Evolutionary conservation across 2,888 invertebrate genomes (phyloP).

Genomic region (Acleris emargana): DNA sequence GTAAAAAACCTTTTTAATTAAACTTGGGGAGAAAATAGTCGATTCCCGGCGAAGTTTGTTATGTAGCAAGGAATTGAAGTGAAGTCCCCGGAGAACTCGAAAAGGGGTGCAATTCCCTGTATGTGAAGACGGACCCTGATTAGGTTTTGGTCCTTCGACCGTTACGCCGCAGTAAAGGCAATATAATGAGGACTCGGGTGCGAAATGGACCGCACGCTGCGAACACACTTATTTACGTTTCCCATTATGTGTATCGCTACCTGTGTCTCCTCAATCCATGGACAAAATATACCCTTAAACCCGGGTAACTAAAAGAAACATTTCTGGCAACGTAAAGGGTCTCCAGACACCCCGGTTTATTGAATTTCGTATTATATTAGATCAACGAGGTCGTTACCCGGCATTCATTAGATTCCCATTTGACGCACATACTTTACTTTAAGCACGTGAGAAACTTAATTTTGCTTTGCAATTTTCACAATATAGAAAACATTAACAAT

Average conservation of each 20-base stretch:
- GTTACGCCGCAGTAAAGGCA: conserved; percentile 44
- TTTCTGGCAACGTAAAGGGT: background rate
- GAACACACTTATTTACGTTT: conserved; percentile 40
- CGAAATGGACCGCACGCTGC: conserved; percentile 39
- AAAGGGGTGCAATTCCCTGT: conserved; percentile 37
- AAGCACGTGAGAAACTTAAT: background rate
- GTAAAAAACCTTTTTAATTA: conserved; percentile 46
- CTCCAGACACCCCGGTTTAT: conserved; percentile 34
- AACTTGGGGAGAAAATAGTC: conserved; percentile 44
- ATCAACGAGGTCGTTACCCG: conserved; percentile 36
- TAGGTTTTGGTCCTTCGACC: conserved; percentile 44
- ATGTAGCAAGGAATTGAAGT: conserved; percentile 48
- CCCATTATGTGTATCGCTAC: conserved; percentile 31
- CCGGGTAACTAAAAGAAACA: background rate
- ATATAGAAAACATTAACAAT: too few species aligned
- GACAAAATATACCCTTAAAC: conserved; percentile 16
- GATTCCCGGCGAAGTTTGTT: conserved; percentile 47
- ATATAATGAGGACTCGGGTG: conserved; percentile 43
- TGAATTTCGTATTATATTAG: conserved; percentile 40
- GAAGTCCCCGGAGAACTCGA: conserved; percentile 42
- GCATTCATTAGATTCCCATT: conserved; percentile 39
- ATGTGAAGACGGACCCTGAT: conserved; percentile 42
- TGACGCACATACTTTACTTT: background rate
- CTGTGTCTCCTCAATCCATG: conserved; percentile 4
- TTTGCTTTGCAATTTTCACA: background rate